Evolutionary conservation across 2,797 vertebrate genomes (phyloP).

Genomic region (Chrysolophus pictus): DNA sequence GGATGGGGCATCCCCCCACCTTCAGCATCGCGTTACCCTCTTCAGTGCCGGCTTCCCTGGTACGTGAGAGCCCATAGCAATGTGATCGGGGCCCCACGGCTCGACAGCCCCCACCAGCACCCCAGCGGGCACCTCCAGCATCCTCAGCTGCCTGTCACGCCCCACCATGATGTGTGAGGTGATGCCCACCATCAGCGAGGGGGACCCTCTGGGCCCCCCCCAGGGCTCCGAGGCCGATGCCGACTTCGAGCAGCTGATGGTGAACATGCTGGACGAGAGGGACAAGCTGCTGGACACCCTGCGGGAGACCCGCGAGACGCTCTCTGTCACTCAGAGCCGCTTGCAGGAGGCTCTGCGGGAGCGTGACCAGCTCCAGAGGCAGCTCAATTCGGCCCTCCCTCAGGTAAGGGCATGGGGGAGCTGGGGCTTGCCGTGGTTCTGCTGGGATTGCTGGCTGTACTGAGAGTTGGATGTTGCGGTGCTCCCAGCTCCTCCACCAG

Average conservation of each 20-base stretch:
- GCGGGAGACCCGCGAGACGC: conserved; percentile 93
- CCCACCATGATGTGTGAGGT: conserved; percentile 94
- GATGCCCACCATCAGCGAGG: conserved; percentile 98
- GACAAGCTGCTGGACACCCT: conserved; percentile 96
- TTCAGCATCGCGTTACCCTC: neutral
- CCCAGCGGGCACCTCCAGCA: neutral
- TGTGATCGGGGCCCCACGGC: conserved; percentile 13
- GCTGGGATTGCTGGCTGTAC: neutral
- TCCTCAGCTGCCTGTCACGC: neutral
- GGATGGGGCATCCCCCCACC: conserved; percentile 8
- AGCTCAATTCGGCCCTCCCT: conserved; percentile 93
- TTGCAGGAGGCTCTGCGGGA: conserved; percentile 94
- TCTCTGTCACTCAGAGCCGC: conserved; percentile 90
- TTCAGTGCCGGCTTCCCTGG: neutral
- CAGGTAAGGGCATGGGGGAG: conserved; percentile 84
- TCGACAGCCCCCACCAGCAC: neutral
- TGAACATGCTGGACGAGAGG: conserved; percentile 97
- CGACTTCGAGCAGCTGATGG: conserved; percentile 98
- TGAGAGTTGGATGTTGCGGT: neutral
- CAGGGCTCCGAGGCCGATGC: conserved; percentile 90
- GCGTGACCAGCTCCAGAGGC: conserved; percentile 94
- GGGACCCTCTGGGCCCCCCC: conserved; percentile 90
- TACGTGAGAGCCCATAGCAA: neutral
- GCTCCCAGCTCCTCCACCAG: neutral
- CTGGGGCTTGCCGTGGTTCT: neutral